A percentile compares a stretch with the other conserved stretches of the same genome.
phyloP scores from a whole-genome alignment of 1,140 invertebrate genomes.

The Conopomorpha cramerella region DNA sequence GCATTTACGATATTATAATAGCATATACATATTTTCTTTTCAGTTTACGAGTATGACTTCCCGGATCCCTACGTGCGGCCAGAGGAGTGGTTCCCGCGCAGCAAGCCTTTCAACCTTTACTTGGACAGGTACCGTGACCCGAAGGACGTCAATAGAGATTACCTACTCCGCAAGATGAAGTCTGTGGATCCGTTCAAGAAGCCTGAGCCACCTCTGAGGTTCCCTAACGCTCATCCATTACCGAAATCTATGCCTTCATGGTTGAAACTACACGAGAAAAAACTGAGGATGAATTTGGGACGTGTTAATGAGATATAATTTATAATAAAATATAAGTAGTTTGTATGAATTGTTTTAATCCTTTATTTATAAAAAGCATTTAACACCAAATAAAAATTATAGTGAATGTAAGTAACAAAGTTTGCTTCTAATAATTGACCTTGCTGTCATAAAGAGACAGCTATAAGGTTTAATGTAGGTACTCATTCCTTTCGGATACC shows the following conservation, averaged over 20 bases:
- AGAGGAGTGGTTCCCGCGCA: conserved; percentile 83
- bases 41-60: conserved; percentile 90
- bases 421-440: too few species aligned
- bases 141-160: conserved; percentile 84
- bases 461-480: too few species aligned
- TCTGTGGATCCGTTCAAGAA: conserved; percentile 81
- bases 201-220: conserved; percentile 67
- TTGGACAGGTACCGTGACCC: conserved; percentile 89
- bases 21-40: too few species aligned
- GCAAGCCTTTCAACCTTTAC: conserved; percentile 85
- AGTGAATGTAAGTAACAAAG: too few species aligned
- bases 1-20: too few species aligned
- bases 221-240: conserved; percentile 75
- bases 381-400: too few species aligned
- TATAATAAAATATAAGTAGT: conserved; percentile 1
- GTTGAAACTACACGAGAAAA: conserved; percentile 72
- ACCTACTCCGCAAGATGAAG: conserved; percentile 79
- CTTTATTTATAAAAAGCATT: too few species aligned
- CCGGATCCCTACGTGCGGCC: conserved; percentile 70
- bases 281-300: conserved; percentile 68
- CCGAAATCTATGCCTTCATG: conserved; percentile 71
- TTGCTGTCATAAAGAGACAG: too few species aligned
- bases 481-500: too few species aligned
- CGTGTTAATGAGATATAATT: conserved; percentile 70
- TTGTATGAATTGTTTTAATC: too few species aligned